Evolutionary conservation across 2,888 invertebrate genomes (phyloP), one percentile per base, ranked within the genome.

Genomic region (Caenorhabditis drosophilae): DNA sequence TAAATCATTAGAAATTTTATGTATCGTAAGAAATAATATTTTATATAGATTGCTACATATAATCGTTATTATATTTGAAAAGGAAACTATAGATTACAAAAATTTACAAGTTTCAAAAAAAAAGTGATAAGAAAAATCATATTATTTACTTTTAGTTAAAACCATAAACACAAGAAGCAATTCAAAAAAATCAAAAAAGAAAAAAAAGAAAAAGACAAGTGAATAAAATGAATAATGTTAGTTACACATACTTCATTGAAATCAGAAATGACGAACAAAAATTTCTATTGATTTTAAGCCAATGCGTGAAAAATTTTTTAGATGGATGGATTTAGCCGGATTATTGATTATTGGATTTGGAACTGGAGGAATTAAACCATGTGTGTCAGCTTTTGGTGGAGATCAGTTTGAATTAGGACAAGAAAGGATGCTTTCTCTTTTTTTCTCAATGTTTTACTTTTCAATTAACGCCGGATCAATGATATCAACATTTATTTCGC

Each of bases 381-480:
- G 86, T 77, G 86, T 87, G 7, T 79, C 84, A 26, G 83, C 86
- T 0, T 87, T 87, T 76, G 87, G 86, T 31, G 87, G 85, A 31
- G 86, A 87, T 76, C 87, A 87, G 76, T 86, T 86, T 64, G 71
- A 78, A 16, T 64, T 78, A 22, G 83, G 84, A 27, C 85, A 86
- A 27, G 89, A 89, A 76, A 86, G 86, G 75, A 90, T 92, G 83
- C 85, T 94, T 57, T 89, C 90, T n/a, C 89, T 89, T 61, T 96
- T 92, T 86, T 96, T 96, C 86, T 94, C 94, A 0, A 86, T 94
- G 3, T 96, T 95, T 85, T 96, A 96, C 86, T 92, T 95, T 83
- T 87, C 93, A 47, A 95, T 96, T 82, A 96, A 95, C 84, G 82
- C 86, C 36, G 95, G 95, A 15, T 92, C 93, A 73, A 88, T 93